These are phyloP conservation scores for Odontesthes bonariensis DNA, from an alignment of 2,113 vertebrate species.

Conservation along the genomic window DNA sequence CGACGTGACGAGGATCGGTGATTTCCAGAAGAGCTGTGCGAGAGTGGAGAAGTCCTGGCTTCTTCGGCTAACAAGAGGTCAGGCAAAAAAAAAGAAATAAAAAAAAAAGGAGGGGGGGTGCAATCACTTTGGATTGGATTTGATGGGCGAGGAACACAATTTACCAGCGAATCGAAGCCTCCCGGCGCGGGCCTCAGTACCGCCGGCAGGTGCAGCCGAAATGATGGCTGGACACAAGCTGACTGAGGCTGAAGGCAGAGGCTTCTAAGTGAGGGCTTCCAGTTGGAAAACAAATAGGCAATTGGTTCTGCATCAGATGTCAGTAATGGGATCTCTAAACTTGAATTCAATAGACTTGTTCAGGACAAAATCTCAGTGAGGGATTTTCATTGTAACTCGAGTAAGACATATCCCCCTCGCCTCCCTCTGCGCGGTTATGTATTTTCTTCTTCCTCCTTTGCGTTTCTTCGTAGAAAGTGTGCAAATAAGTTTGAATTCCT, in stretches of 20 bases:
- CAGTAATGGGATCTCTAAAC: conserved; percentile 55
- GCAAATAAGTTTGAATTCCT: not conserved
- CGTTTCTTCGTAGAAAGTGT: not conserved
- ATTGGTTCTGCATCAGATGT: conserved; percentile 57
- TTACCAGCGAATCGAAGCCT: conserved; percentile 60
- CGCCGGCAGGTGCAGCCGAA: conserved; percentile 25
- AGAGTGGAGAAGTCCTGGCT: conserved; percentile 71
- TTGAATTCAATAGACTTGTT: conserved; percentile 21
- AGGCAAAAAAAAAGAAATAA: conserved; percentile 44
- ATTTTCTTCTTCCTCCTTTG: conserved; percentile 1
- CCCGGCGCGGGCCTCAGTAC: conserved; percentile 13
- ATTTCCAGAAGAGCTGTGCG: conserved; percentile 73
- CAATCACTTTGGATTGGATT: conserved; percentile 79
- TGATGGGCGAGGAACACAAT: conserved; percentile 86
- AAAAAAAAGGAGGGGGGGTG: conserved; percentile 25
- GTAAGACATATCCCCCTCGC: not conserved
- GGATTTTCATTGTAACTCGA: conserved; percentile 35
- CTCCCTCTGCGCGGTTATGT: not conserved
- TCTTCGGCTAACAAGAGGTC: conserved; percentile 47
- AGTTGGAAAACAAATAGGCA: conserved; percentile 37
- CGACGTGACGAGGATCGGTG: conserved; percentile 76
- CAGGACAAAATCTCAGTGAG: conserved; percentile 21
- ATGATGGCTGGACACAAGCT: conserved; percentile 21
- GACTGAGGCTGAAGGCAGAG: conserved; percentile 19
- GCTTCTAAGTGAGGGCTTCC: conserved; percentile 11